These are phyloP conservation scores for Meiosimyza platycephala DNA, from an alignment of 2,888 invertebrate species.

Conservation along the genomic window DNA sequence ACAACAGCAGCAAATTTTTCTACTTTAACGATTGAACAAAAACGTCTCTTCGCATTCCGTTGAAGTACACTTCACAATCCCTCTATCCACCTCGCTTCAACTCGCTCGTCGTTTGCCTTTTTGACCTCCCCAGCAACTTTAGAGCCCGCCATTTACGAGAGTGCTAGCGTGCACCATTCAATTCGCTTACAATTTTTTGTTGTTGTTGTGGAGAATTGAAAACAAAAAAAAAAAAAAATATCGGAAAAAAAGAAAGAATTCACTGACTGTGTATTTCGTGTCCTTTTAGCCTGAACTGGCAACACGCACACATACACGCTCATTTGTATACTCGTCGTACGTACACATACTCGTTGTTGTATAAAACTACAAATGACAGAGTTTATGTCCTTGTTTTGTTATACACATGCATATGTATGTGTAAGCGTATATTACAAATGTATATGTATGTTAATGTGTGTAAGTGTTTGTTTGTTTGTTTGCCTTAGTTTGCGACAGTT, in stretches of 20 bases:
- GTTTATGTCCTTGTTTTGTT: conserved; percentile 31
- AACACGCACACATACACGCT: conserved; percentile 1
- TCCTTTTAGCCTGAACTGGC: conserved; percentile 24
- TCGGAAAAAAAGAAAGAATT: not conserved
- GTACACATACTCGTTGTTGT: not conserved
- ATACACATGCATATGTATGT: not conserved
- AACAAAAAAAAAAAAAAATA: too few species aligned
- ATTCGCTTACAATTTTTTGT: too few species aligned
- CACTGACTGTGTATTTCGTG: conserved; percentile 17
- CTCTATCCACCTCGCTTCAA: not conserved
- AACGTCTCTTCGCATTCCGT: too few species aligned
- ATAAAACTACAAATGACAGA: not conserved
- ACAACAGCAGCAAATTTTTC: too few species aligned
- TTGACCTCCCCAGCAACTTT: not conserved
- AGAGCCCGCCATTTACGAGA: too few species aligned
- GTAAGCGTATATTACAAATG: not conserved
- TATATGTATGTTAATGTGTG: not conserved
- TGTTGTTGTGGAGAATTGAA: too few species aligned
- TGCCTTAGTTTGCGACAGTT: too few species aligned
- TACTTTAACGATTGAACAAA: too few species aligned
- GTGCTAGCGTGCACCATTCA: too few species aligned
- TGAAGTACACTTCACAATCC: not conserved
- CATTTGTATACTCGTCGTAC: not conserved
- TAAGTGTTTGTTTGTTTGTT: not conserved
- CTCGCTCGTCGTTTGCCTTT: not conserved